Base-by-base conservation (phyloP, 2,888 invertebrate species). In the Anaspis maculata region DNA sequence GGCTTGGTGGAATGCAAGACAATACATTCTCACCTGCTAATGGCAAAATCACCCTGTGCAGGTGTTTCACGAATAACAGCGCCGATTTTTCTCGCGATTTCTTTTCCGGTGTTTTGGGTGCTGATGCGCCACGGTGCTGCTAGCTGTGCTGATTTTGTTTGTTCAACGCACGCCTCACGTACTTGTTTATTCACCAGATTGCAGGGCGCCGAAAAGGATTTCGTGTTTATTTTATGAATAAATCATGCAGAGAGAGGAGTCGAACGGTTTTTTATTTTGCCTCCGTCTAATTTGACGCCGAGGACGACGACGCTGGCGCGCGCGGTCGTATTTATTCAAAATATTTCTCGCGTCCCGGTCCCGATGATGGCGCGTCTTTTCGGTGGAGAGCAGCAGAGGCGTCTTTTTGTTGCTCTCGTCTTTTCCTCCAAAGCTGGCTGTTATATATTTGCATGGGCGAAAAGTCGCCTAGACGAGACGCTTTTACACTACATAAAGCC, bases 81-180 rank as follows among this genome's bases (percentile, higher is more conserved):
- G n/a, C n/a, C n/a, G n/a, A n/a, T n/a, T n/a, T n/a, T n/a, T n/a
- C n/a, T n/a, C n/a, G n/a, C n/a, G n/a, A n/a, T n/a, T n/a, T n/a
- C n/a, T n/a, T n/a, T n/a, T n/a, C n/a, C n/a, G n/a, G n/a, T n/a
- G n/a, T n/a, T n/a, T n/a, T n/a, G n/a, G n/a, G n/a, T n/a, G n/a
- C n/a, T n/a, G n/a, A n/a, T n/a, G n/a, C n/a, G n/a, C n/a, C n/a
- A n/a, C n/a, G n/a, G n/a, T n/a, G n/a, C n/a, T n/a, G n/a, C n/a
- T n/a, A n/a, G n/a, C n/a, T n/a, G n/a, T n/a, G 35, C 36, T 39
- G 42, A 42, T 42, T 42, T 42, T 42, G 37, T 42, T 42, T 39
- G 42, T 39, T 26, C 32, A 41, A 41, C 30, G 27, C 35, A 39
- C 41, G 41, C 41, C 33, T 36, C 37, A 39, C 42, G 30, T 42